Evolutionary conservation across 2,888 invertebrate species (phyloP).

Genomic region (Norana najaformis): DNA sequence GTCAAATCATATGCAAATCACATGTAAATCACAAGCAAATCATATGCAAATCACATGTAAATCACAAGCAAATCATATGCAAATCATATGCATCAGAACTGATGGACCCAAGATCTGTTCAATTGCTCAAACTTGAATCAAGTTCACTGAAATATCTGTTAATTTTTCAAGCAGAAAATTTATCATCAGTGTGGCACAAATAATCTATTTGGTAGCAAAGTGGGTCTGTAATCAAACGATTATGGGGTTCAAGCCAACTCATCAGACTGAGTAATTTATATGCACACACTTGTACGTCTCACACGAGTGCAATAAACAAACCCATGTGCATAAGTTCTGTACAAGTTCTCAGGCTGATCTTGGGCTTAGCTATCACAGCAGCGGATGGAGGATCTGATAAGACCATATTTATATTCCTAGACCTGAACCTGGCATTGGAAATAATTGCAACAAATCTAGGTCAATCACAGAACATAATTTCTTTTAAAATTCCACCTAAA

Average conservation of each 20-base stretch:
- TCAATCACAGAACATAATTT: neutral
- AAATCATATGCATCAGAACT: too few relatives aligned
- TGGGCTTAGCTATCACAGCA: neutral
- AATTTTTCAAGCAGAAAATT: neutral
- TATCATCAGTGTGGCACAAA: neutral
- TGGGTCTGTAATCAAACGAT: neutral
- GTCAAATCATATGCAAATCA: too few relatives aligned
- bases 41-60: too few relatives aligned
- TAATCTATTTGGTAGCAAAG: neutral
- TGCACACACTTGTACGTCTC: neutral
- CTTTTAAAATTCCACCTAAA: too few relatives aligned
- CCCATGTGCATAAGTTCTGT: neutral
- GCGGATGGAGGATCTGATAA: neutral
- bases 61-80: neutral
- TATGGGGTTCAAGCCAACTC: too few relatives aligned
- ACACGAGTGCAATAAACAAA: neutral
- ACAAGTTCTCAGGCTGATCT: neutral
- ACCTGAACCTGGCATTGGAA: neutral
- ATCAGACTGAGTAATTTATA: neutral
- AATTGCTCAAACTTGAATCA: neutral
- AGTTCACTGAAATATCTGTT: neutral
- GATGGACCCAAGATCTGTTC: neutral
- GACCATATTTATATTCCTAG: neutral
- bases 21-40: neutral
- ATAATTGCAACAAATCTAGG: neutral